Evolutionary conservation across 2,113 vertebrate species (phyloP).

Genomic region (Spea multiplicata): DNA sequence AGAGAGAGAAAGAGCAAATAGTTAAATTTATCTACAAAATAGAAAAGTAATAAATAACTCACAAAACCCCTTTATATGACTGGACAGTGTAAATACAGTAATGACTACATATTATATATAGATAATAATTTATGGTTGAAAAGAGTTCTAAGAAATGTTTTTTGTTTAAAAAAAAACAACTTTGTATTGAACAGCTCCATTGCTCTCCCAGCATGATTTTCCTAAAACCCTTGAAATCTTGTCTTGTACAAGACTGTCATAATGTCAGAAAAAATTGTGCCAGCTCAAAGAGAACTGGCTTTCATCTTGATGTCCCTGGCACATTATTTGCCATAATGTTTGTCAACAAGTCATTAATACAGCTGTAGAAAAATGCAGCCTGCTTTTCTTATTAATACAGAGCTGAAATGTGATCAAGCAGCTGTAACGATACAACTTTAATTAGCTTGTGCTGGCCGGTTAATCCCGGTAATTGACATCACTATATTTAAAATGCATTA

Average conservation of each 20-base stretch:
- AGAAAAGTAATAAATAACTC: too few species aligned
- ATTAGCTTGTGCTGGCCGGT: conserved; percentile 27
- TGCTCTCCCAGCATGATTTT: too few species aligned
- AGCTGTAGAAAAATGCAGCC: background rate
- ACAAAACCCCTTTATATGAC: too few species aligned
- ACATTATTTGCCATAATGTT: conserved; percentile 23
- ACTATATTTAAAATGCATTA: conserved; percentile 31
- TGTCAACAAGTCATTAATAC: conserved; percentile 38
- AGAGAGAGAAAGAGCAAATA: too few species aligned
- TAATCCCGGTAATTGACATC: conserved; percentile 35
- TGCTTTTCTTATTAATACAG: conserved; percentile 18
- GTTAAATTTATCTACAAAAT: too few species aligned
- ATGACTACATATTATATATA: too few species aligned
- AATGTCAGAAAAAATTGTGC: background rate
- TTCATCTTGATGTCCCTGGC: background rate
- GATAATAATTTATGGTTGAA: too few species aligned
- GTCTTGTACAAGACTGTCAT: background rate
- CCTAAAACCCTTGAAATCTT: too few species aligned
- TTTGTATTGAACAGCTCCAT: too few species aligned
- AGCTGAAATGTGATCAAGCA: conserved; percentile 29
- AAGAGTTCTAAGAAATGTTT: too few species aligned
- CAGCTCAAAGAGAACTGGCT: conserved; percentile 9
- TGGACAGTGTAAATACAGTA: too few species aligned
- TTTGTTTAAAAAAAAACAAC: too few species aligned
- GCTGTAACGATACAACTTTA: conserved; percentile 19